phyloP scores from a whole-genome alignment of 2,888 invertebrate genomes.

The Phorcus lineatus region DNA sequence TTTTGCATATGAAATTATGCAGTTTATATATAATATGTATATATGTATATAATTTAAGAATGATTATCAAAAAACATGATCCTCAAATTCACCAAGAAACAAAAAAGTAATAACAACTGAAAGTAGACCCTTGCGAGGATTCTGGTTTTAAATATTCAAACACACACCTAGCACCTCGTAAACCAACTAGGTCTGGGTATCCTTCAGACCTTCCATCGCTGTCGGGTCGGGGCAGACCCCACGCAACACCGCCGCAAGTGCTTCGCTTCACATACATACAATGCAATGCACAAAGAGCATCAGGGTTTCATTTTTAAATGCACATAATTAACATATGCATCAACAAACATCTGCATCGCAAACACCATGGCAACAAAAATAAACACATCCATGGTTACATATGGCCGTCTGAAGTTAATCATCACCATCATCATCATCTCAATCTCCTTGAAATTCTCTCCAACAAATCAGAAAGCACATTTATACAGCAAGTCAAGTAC shows the following conservation, averaged over 20 bases:
- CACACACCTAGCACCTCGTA: constrained; percentile 19
- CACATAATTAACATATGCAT: constrained; percentile 18
- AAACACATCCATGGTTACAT: constrained; percentile 13
- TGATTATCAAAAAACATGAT: constrained; percentile 24
- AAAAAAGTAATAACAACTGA: constrained; percentile 10
- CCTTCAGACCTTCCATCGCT: background rate
- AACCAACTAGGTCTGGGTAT: background rate
- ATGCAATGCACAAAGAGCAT: background rate
- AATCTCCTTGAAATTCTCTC: background rate
- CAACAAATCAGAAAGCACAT: constrained; percentile 20
- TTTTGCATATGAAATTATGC: constrained; percentile 23
- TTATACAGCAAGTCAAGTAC: constrained; percentile 14
- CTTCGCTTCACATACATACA: background rate
- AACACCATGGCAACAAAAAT: background rate
- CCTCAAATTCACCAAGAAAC: constrained; percentile 22
- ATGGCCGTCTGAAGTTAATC: background rate
- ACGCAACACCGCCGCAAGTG: background rate
- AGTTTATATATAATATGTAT: constrained; percentile 20
- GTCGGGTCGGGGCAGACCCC: no score
- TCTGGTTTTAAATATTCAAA: constrained; percentile 14
- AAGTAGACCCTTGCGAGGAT: constrained; percentile 1
- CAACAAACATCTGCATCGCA: constrained; percentile 8
- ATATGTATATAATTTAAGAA: constrained; percentile 24
- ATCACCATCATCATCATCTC: background rate
- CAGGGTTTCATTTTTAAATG: background rate